A percentile compares a stretch with the other conserved stretches of the same genome.
These are phyloP conservation scores for Drosophila melanica DNA, from an alignment of 1,140 invertebrate species.

Conservation along the genomic window DNA sequence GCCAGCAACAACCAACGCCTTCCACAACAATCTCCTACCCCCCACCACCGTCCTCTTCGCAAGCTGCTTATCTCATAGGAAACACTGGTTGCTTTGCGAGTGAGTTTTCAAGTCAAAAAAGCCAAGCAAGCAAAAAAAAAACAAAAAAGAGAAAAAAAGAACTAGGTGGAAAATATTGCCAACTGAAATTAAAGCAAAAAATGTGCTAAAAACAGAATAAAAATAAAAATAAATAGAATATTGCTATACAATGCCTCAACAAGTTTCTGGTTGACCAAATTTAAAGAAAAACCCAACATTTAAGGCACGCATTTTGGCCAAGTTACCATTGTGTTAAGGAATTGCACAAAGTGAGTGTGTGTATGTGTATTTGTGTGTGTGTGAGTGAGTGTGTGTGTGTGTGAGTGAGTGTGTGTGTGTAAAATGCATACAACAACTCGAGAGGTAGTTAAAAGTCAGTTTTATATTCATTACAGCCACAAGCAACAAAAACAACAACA, in stretches of 20 bases:
- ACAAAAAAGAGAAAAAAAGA: conserved; percentile 13
- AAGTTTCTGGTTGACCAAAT: conserved; percentile 50
- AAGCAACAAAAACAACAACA: conserved; percentile 39
- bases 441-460: conserved; percentile 70
- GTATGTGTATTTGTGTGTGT: not conserved
- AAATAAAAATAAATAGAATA: conserved; percentile 28
- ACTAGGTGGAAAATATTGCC: conserved; percentile 54
- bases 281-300: conserved; percentile 25
- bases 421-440: conserved; percentile 43
- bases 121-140: not conserved
- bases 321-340: conserved; percentile 37
- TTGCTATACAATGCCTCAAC: conserved; percentile 58
- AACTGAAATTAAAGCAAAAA: conserved; percentile 61
- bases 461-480: conserved; percentile 69
- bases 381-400: conserved; percentile 5
- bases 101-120: conserved; percentile 8
- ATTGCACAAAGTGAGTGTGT: conserved; percentile 38
- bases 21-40: not conserved
- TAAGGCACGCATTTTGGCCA: conserved; percentile 11
- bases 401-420: not conserved
- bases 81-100: conserved; percentile 73
- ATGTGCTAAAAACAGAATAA: too few relatives aligned
- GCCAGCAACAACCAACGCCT: conserved; percentile 17
- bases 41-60: conserved; percentile 2
- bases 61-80: conserved; percentile 76